Base-by-base conservation (phyloP, 1,140 invertebrate genomes). In the Lutraria rhynchaena region DNA sequence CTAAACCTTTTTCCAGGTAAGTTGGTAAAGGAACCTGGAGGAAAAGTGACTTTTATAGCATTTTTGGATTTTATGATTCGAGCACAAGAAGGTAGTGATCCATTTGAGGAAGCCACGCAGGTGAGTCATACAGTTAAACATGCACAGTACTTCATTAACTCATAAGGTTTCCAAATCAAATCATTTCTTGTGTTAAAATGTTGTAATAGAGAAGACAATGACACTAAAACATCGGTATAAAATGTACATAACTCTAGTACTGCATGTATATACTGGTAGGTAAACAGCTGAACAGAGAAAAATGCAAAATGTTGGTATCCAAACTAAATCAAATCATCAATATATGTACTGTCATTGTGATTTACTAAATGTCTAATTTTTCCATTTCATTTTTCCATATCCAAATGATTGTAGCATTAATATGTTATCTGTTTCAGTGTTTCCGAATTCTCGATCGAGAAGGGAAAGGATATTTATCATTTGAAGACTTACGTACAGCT, bases 31-130 rank as follows among this genome's bases (percentile, higher is more conserved):
- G 46, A 82, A 58, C 78, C 15, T 44, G 65, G 19, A 46, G 81
- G 13, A 41, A 77, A 74, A 46, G 85, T 88, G 37, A 86, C 83
- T 15, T 89, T 87, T 81, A 63, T 83, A 13, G 83, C 88, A 49
- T 92, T 90, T 73, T 83, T 92, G 24, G 89, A 91, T 67, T 86
- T 90, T 27, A 85, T 92, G 11, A 87, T 91, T 19, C 86, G 85
- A 57, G 82, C 85, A 61, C 91, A 92, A 76, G 85, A 90, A 15
- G 87, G 89, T 0, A 85, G 83, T 41, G 91, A 92, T 82, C 86
- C 87, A 0, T 85, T 85, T 51, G 90, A 90, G 22, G 91, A 91
- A 69, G 90, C 90, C 19, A 55, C 88, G 46, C 88, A 90, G 86
- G 91, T 89, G 33, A 15, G 37, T 41, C n/a, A n/a, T n/a, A n/a